These are phyloP conservation scores for Nemapogon koenigi DNA, from an alignment of 2,888 invertebrate species.

Conservation along the genomic window DNA sequence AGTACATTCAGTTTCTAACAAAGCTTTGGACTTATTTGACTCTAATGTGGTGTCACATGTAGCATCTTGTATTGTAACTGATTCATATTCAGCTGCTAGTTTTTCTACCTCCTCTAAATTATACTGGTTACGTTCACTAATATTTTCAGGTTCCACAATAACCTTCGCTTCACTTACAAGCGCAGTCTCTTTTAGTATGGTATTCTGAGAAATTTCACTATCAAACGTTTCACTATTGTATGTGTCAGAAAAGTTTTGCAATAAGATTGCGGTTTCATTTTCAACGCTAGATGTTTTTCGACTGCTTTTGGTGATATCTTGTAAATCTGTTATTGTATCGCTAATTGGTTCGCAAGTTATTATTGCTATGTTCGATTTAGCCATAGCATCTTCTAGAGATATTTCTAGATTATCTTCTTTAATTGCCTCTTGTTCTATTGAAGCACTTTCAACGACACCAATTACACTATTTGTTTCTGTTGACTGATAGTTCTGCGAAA, in stretches of 20 bases:
- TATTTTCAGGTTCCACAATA: conserved; percentile 15
- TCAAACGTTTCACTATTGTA: too few species aligned
- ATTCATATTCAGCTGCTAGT: conserved; percentile 9
- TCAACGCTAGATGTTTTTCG: too few species aligned
- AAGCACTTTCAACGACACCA: not conserved
- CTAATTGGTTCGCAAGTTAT: conserved; percentile 4
- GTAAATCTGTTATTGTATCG: too few species aligned
- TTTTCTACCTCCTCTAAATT: conserved; percentile 16
- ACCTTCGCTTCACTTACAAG: conserved; percentile 14
- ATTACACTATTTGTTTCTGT: conserved; percentile 10
- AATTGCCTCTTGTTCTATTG: conserved; percentile 10
- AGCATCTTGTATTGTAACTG: not conserved
- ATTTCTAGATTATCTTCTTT: conserved; percentile 19
- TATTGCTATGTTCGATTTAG: conserved; percentile 8
- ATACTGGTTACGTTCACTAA: conserved; percentile 11
- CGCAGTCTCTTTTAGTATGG: too few species aligned
- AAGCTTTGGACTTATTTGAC: too few species aligned
- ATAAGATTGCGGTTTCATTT: too few species aligned
- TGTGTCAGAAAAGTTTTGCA: too few species aligned
- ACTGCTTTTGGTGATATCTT: too few species aligned
- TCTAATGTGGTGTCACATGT: not conserved
- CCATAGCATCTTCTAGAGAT: conserved; percentile 16
- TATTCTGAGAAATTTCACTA: too few species aligned
- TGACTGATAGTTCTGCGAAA: conserved; percentile 26
- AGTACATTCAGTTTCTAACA: too few species aligned